Conservation (phyloP, 2,797 vertebrate genomes). For the Pseudochirops corinnae region DNA sequence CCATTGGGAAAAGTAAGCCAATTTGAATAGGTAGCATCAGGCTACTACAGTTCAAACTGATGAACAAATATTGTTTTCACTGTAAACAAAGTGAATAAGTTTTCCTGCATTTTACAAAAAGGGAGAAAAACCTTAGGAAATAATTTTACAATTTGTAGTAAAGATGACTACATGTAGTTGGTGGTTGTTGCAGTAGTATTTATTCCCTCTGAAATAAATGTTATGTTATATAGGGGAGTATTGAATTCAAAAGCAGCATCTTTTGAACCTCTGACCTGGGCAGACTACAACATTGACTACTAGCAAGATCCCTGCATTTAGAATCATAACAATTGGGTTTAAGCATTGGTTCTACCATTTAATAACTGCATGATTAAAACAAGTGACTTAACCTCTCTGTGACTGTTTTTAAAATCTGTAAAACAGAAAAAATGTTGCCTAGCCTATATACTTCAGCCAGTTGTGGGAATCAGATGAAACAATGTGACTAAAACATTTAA, state of each 20-base stretch:
- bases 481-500: neutral
- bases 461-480: neutral
- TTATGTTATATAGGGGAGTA: neutral
- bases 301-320: neutral
- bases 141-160: constrained; percentile 63
- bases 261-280: neutral
- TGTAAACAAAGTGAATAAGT: constrained; percentile 37
- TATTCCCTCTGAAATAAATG: constrained; percentile 37
- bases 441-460: neutral
- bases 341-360: neutral
- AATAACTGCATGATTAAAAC: neutral
- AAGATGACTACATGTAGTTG: constrained; percentile 12
- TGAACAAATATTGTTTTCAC: constrained; percentile 49
- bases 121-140: constrained; percentile 33
- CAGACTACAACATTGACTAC: neutral
- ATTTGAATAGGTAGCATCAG: constrained; percentile 66
- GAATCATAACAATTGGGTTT: neutral
- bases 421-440: neutral
- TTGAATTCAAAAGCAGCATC: neutral
- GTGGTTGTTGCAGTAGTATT: constrained; percentile 53
- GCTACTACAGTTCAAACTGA: constrained; percentile 42
- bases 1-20: constrained; percentile 8
- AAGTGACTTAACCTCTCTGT: neutral
- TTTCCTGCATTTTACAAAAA: constrained; percentile 60
- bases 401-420: neutral